Percentiles rank a stretch among this genome's conserved stretches.
phyloP scores from a whole-genome alignment of 2,888 invertebrate species.

The Drosophila mimetica region DNA sequence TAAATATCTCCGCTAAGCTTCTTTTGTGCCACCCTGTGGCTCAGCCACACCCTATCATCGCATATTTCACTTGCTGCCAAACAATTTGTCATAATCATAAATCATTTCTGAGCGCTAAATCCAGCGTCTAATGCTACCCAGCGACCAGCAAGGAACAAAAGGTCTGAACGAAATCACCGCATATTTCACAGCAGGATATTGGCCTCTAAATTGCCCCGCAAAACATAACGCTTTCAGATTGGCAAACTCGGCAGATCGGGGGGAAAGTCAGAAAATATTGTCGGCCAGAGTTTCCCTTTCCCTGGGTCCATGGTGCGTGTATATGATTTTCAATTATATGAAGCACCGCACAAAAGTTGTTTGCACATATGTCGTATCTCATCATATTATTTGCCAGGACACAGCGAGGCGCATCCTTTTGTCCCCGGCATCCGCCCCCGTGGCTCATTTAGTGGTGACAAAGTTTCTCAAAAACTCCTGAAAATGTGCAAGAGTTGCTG shows the following conservation, averaged over 20 bases:
- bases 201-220: slow-evolving; percentile 83
- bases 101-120: slow-evolving; percentile 79
- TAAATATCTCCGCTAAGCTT: slow-evolving; percentile 8
- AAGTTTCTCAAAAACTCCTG: slow-evolving; percentile 60
- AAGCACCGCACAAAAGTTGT: slow-evolving; percentile 80
- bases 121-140: slow-evolving; percentile 67
- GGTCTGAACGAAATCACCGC: slow-evolving; percentile 69
- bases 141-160: slow-evolving; percentile 35
- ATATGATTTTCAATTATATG: slow-evolving; percentile 83
- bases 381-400: slow-evolving; percentile 84
- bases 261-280: slow-evolving; percentile 16
- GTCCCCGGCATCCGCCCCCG: slow-evolving; percentile 47
- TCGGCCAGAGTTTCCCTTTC: background rate
- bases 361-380: slow-evolving; percentile 85
- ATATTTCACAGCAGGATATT: slow-evolving; percentile 83
- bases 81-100: slow-evolving; percentile 82
- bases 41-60: slow-evolving; percentile 32
- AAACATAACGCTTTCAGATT: slow-evolving; percentile 57
- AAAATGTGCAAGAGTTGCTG: slow-evolving; percentile 55
- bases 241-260: slow-evolving; percentile 5
- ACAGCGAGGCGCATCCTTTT: slow-evolving; percentile 68
- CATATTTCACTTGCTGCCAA: slow-evolving; percentile 53
- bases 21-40: background rate
- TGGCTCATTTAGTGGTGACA: slow-evolving; percentile 67
- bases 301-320: slow-evolving; percentile 19